Evolutionary conservation across 2,797 vertebrate species (phyloP).

Genomic region (Micromesistius poutassou): DNA sequence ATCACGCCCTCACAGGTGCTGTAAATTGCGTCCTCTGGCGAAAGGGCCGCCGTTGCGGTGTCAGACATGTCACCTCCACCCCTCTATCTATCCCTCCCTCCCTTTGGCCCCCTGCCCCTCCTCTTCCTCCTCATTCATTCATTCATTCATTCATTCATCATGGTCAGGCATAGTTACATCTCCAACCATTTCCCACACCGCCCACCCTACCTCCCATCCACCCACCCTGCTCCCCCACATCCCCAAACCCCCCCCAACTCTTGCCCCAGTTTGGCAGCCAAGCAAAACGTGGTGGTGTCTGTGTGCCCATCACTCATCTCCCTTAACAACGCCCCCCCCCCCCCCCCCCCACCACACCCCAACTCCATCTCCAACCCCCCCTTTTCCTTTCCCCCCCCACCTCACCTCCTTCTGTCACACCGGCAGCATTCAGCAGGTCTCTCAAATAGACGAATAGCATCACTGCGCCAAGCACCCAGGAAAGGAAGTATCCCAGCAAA

Average conservation of each 20-base stretch:
- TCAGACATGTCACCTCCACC: slow-evolving; percentile 15
- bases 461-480: slow-evolving; percentile 53
- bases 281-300: slow-evolving; percentile 70
- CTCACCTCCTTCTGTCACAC: slow-evolving; percentile 23
- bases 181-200: background rate
- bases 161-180: background rate
- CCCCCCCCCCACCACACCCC: background rate
- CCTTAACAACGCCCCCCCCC: slow-evolving; percentile 7
- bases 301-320: slow-evolving; percentile 65
- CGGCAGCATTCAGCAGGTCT: background rate
- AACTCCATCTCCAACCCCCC: slow-evolving; percentile 36
- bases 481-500: slow-evolving; percentile 67
- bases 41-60: slow-evolving; percentile 23
- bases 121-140: background rate
- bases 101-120: background rate
- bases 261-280: slow-evolving; percentile 76
- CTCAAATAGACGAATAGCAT: slow-evolving; percentile 69
- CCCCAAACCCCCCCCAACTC: slow-evolving; percentile 37
- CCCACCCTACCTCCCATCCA: background rate
- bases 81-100: slow-evolving; percentile 19
- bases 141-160: background rate
- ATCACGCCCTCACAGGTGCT: slow-evolving; percentile 66
- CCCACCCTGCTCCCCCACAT: no score
- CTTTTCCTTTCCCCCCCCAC: slow-evolving; percentile 19
- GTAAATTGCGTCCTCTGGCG: slow-evolving; percentile 57